Percentiles rank a stretch among this genome's conserved stretches.
phyloP scores from a whole-genome alignment of 2,797 vertebrate genomes.

The Lepilemur septentrionalis region DNA sequence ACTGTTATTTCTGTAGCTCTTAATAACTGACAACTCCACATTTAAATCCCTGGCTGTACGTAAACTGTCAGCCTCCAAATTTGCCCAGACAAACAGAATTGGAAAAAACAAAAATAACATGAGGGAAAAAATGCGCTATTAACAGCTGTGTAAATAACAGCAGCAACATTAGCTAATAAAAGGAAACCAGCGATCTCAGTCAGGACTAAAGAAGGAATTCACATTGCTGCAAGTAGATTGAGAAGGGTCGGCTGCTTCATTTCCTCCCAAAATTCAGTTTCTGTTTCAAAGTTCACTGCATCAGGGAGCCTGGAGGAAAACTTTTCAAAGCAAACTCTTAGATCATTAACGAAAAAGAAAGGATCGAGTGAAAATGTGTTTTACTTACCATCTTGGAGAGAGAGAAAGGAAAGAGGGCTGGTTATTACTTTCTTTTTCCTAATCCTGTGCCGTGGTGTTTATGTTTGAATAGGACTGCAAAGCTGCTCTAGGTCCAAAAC shows the following conservation, averaged over 20 bases:
- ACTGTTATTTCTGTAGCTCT: slow-evolving; percentile 71
- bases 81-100: slow-evolving; percentile 70
- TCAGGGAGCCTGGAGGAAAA: neutral
- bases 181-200: slow-evolving; percentile 72
- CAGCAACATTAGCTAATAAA: slow-evolving; percentile 78
- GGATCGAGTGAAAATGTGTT: neutral
- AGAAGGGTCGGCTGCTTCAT: neutral
- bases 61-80: slow-evolving; percentile 75
- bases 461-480: neutral
- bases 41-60: slow-evolving; percentile 72
- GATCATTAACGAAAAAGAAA: slow-evolving; percentile 45
- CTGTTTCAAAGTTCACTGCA: slow-evolving; percentile 43
- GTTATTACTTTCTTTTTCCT: neutral
- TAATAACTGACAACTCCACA: slow-evolving; percentile 75
- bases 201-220: slow-evolving; percentile 72
- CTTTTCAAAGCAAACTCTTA: slow-evolving; percentile 55
- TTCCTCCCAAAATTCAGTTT: slow-evolving; percentile 55
- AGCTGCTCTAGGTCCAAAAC: neutral
- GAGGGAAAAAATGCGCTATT: slow-evolving; percentile 59
- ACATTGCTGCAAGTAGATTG: slow-evolving; percentile 8
- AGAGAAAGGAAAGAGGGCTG: neutral
- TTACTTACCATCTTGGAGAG: neutral
- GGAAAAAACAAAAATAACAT: slow-evolving; percentile 80
- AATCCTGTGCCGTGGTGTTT: neutral
- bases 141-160: slow-evolving; percentile 83